A percentile compares a stretch with the other conserved stretches of the same genome.
Conservation (phyloP, 2,113 vertebrate genomes). For the Grantiella picta region DNA sequence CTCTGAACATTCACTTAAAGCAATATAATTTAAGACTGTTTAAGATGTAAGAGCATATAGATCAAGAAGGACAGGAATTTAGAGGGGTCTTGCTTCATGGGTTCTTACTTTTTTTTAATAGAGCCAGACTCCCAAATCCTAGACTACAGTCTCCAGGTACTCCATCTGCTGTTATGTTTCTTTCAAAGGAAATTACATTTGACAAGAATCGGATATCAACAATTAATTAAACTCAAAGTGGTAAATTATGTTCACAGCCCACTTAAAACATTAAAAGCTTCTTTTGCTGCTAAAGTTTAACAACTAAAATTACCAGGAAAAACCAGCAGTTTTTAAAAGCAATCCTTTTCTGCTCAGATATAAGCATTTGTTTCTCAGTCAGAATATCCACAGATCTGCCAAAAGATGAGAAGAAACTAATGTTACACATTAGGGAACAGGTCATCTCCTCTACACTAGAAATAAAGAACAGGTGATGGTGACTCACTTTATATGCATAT, state of each 20-base stretch:
- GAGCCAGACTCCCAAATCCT: background rate
- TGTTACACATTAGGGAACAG: background rate
- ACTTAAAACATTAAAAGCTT: conserved; percentile 21
- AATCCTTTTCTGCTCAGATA: background rate
- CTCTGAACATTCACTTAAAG: background rate
- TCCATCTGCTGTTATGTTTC: background rate
- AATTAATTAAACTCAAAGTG: conserved; percentile 49
- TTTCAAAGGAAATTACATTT: conserved; percentile 40
- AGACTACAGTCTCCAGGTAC: background rate
- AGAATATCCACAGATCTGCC: background rate
- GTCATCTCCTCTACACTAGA: background rate
- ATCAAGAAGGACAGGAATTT: background rate
- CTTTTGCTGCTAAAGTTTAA: background rate
- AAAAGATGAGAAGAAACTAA: background rate
- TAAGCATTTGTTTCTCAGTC: background rate
- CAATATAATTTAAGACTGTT: background rate
- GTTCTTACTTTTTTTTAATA: background rate
- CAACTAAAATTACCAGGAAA: background rate
- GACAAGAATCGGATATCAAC: conserved; percentile 31
- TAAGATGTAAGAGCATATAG: background rate
- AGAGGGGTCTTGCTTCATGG: background rate
- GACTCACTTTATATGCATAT: background rate
- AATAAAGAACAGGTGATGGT: background rate
- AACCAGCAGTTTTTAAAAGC: background rate
- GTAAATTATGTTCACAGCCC: background rate